A percentile compares a stretch with the other conserved stretches of the same genome.
Conservation (phyloP, 2,888 invertebrate genomes). For the Drosophila mercatorum region DNA sequence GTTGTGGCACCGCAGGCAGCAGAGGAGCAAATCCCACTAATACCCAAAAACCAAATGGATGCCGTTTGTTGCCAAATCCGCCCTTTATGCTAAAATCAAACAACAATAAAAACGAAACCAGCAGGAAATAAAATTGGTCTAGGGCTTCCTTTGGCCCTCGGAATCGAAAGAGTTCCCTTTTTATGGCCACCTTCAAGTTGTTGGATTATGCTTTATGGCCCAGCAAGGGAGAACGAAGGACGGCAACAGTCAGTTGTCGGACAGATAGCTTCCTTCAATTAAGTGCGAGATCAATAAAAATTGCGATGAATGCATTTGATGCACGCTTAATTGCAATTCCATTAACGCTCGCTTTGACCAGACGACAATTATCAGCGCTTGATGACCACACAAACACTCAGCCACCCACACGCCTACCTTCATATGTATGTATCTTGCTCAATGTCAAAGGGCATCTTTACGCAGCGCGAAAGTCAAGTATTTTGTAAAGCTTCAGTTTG, state of each 20-base stretch:
- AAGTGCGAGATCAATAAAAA: constrained; percentile 47
- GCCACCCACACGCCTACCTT: constrained; percentile 2
- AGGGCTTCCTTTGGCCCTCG: background rate
- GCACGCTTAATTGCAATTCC: constrained; percentile 45
- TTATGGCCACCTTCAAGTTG: constrained; percentile 62
- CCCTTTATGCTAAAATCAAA: constrained; percentile 75
- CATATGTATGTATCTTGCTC: constrained; percentile 26
- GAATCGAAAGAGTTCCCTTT: constrained; percentile 40
- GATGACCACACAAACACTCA: constrained; percentile 38
- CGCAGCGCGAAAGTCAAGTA: constrained; percentile 48
- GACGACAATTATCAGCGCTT: constrained; percentile 58
- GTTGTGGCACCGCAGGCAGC: constrained; percentile 14
- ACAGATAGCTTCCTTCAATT: constrained; percentile 44
- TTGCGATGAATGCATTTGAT: constrained; percentile 17
- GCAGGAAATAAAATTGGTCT: constrained; percentile 59
- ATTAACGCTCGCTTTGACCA: constrained; percentile 43
- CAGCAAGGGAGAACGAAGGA: background rate
- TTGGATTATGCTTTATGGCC: constrained; percentile 68
- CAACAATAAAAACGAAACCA: constrained; percentile 70
- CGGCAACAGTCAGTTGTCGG: constrained; percentile 1
- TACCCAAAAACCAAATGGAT: constrained; percentile 70
- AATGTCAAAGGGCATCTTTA: constrained; percentile 52
- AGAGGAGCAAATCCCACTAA: constrained; percentile 65
- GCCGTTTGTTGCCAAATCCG: constrained; percentile 75
- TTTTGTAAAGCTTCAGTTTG: constrained; percentile 46